These are phyloP conservation scores for Cirrhinus molitorella DNA, from an alignment of 2,797 vertebrate species.

Conservation along the genomic window DNA sequence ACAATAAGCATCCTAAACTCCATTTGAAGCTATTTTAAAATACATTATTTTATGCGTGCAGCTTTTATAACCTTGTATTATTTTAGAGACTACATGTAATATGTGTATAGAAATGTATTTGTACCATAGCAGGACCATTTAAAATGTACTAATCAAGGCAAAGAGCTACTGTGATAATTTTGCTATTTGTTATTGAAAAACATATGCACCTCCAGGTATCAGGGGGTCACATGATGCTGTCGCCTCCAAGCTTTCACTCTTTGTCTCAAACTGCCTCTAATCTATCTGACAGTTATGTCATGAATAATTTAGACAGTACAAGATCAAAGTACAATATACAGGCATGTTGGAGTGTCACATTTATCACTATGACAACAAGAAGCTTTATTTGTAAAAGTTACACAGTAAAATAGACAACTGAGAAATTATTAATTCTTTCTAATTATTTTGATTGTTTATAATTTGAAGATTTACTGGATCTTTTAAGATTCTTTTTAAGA, in stretches of 20 bases:
- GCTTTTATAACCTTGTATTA: not conserved
- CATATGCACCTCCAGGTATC: constrained; percentile 11
- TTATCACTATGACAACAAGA: constrained; percentile 47
- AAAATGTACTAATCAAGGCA: not conserved
- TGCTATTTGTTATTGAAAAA: constrained; percentile 10
- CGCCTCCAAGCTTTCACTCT: constrained; percentile 56
- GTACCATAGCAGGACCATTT: no score
- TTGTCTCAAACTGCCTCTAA: constrained; percentile 49
- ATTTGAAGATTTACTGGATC: not conserved
- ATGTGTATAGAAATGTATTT: not conserved
- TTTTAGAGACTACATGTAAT: not conserved
- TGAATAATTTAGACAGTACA: constrained; percentile 62
- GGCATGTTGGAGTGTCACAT: constrained; percentile 42
- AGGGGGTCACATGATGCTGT: constrained; percentile 12
- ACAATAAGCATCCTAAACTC: not conserved
- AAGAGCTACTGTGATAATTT: not conserved
- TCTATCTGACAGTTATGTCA: constrained; percentile 52
- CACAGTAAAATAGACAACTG: not conserved
- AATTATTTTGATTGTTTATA: not conserved
- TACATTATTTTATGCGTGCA: no score
- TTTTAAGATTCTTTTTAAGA: not conserved
- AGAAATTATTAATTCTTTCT: not conserved
- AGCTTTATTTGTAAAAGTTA: not conserved
- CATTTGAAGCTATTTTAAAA: not conserved
- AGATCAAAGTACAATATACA: constrained; percentile 54